Evolutionary conservation across 2,797 vertebrate genomes (phyloP).

Genomic region (Peromyscus attwateri): DNA sequence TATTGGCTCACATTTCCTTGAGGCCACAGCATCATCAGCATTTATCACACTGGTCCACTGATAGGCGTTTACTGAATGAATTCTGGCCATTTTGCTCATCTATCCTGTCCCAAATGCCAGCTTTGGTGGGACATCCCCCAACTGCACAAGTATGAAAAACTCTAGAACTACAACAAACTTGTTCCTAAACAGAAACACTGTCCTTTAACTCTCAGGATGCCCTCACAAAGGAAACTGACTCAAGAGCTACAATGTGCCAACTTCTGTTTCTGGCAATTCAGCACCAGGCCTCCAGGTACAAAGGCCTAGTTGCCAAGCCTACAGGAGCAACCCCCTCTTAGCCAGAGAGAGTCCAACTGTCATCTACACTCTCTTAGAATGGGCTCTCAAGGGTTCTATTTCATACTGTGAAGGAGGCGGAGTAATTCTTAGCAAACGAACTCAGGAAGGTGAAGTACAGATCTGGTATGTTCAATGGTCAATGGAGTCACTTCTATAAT

Average conservation of each 20-base stretch:
- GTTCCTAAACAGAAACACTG: not conserved
- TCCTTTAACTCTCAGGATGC: not conserved
- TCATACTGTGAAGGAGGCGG: not conserved
- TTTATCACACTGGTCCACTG: not conserved
- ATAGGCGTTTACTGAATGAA: not conserved
- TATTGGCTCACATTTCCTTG: conserved; percentile 14
- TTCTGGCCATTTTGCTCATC: not conserved
- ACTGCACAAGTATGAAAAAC: not conserved
- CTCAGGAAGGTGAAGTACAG: conserved; percentile 25
- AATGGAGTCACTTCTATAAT: conserved; percentile 62
- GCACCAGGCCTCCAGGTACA: not conserved
- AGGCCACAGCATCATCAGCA: not conserved
- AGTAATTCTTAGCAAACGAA: conserved; percentile 57
- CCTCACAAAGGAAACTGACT: not conserved
- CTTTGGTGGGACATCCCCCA: conserved; percentile 33
- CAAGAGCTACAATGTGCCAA: not conserved
- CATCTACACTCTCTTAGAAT: conserved; percentile 31
- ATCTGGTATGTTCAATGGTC: not conserved
- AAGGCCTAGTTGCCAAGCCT: not conserved
- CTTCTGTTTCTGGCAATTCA: not conserved
- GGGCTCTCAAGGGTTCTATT: conserved; percentile 26
- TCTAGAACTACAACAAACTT: not conserved
- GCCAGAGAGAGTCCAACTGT: not conserved
- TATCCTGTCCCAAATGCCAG: not conserved
- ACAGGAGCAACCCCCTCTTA: not conserved